Conservation (phyloP, 1,140 invertebrate species). For the Brachystomella parvula region DNA sequence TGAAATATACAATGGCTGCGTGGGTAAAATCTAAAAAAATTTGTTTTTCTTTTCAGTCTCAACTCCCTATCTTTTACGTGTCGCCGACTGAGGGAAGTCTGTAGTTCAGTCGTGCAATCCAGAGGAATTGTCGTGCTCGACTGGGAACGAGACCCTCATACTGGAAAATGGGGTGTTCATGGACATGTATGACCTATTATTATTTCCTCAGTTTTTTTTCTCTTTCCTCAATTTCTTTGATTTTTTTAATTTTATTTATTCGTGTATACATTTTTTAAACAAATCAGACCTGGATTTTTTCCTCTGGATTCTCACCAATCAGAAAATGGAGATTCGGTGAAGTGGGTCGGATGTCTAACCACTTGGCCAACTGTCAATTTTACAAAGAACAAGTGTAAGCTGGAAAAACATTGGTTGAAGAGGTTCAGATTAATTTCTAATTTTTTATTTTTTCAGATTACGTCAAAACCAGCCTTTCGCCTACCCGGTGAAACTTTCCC, state of each 20-base stretch:
- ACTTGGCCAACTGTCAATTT: constrained; percentile 26
- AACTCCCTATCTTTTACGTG: constrained; percentile 23
- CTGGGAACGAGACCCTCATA: constrained; percentile 27
- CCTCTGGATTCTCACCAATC: constrained; percentile 30
- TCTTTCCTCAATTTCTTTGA: not conserved
- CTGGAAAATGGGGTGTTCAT: constrained; percentile 18
- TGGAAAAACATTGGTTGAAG: not conserved
- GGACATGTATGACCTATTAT: constrained; percentile 18
- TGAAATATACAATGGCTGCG: constrained; percentile 1
- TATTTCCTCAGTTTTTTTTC: constrained; percentile 6
- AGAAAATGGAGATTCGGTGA: constrained; percentile 31
- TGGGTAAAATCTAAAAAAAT: not conserved
- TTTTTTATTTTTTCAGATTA: constrained; percentile 9
- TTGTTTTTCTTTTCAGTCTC: constrained; percentile 19
- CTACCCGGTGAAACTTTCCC: constrained; percentile 14
- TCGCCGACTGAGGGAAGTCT: constrained; percentile 21
- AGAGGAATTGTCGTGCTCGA: constrained; percentile 34
- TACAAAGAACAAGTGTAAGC: constrained; percentile 20
- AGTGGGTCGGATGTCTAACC: constrained; percentile 21
- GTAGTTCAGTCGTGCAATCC: constrained; percentile 18
- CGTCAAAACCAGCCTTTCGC: constrained; percentile 17
- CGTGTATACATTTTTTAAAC: no score
- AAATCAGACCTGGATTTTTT: constrained; percentile 35
- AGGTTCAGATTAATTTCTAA: not conserved
- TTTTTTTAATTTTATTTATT: not conserved